These are phyloP conservation scores for Ormyrus thymus DNA, from an alignment of 2,888 invertebrate species.

Conservation along the genomic window DNA sequence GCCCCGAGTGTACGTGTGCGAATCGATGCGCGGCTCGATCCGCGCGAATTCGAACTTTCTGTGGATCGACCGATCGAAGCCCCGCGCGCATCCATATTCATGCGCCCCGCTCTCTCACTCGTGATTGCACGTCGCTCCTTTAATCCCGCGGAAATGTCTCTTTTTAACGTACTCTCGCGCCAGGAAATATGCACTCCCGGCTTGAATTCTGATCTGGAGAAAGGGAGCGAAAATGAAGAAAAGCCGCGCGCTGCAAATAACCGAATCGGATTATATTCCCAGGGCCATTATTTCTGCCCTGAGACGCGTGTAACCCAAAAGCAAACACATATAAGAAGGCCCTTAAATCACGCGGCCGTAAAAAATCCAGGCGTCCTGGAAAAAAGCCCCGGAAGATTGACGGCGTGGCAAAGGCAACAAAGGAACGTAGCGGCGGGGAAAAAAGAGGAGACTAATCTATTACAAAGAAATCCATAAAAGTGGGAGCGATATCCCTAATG, in stretches of 20 bases:
- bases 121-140: too few species aligned
- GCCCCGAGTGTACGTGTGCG: neutral
- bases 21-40: too few species aligned
- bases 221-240: neutral
- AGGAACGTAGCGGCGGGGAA: neutral
- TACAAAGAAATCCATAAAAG: constrained; percentile 50
- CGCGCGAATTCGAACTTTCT: constrained; percentile 7
- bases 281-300: constrained; percentile 7
- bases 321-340: constrained; percentile 24
- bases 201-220: neutral
- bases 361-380: constrained; percentile 28
- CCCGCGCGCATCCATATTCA: too few species aligned
- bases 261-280: neutral
- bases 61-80: too few species aligned
- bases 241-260: neutral
- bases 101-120: too few species aligned
- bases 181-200: neutral
- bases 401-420: constrained; percentile 21
- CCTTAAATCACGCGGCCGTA: constrained; percentile 36
- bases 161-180: neutral
- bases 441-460: constrained; percentile 24
- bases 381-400: constrained; percentile 26
- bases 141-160: too few species aligned
- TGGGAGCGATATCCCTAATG: constrained; percentile 49
- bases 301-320: neutral